Conservation (phyloP, 2,888 invertebrate species). For the Stomorhina lunata region DNA sequence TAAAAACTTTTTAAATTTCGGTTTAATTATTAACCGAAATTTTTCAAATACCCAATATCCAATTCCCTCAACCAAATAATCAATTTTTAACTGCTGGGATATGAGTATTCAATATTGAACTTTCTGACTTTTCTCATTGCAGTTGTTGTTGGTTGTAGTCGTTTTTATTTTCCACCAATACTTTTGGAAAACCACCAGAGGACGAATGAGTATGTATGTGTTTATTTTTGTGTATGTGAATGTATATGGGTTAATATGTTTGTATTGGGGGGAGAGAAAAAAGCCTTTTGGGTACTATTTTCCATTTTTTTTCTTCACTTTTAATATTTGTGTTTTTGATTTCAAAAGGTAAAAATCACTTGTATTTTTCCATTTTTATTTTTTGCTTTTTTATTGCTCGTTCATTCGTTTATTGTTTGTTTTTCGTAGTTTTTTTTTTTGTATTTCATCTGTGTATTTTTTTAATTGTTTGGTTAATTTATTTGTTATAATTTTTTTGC, state of each 20-base stretch:
- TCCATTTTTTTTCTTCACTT: conserved; percentile 27
- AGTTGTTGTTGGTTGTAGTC: conserved; percentile 6
- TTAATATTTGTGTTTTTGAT: conserved; percentile 20
- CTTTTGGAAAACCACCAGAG: neutral
- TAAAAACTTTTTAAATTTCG: too few relatives aligned
- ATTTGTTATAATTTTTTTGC: conserved; percentile 30
- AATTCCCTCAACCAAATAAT: too few relatives aligned
- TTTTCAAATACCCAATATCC: too few relatives aligned
- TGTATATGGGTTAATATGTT: conserved; percentile 40
- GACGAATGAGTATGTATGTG: neutral
- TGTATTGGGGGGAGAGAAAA: neutral
- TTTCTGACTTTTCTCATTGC: conserved; percentile 30
- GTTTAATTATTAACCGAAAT: too few relatives aligned
- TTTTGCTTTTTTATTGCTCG: neutral
- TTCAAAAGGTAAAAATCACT: conserved; percentile 41
- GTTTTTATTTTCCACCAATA: conserved; percentile 30
- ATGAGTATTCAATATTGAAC: neutral
- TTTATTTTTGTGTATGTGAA: neutral
- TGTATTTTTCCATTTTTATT: neutral
- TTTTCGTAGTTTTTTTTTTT: neutral
- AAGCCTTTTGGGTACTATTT: conserved; percentile 15
- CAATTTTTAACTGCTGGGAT: too few relatives aligned
- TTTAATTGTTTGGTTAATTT: conserved; percentile 52
- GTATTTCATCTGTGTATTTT: neutral
- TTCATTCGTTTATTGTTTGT: conserved; percentile 24